Base-by-base conservation (phyloP, 2,797 vertebrate genomes). In the Neosalanx taihuensis region DNA sequence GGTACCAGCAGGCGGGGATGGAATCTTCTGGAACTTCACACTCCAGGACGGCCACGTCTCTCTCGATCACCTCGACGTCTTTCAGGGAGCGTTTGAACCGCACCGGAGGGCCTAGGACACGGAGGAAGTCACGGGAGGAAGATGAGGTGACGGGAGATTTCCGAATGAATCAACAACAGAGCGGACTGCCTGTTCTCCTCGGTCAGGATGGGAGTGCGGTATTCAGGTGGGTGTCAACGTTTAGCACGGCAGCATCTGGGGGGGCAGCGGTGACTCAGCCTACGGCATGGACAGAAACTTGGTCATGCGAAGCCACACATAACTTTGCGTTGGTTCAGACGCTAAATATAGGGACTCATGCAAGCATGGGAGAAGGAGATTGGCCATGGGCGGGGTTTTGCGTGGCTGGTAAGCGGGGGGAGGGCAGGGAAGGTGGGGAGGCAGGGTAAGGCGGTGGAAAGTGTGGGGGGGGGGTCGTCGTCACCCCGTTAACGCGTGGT, bases 1-100 rank as follows among this genome's bases (percentile, higher is more conserved):
- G 90, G 87, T 95, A 99, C 97, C 97, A 99, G 53, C 94, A 75
- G 0, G 94, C 92, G 23, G 93, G 92, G 35, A 96, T 87, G 5
- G 93, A 92, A 70, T 95, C 94, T 53, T 96, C 89, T 0, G 97
- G 96, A 0, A 99, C 95, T 64, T 97, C 95, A 57, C 97, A 99
- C 84, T 99, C 97, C 75, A 99, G 84, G 75, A 99, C 92, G 0
- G 93, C 97, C 0, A 94, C 89, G 17, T 95, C 94, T 0, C 91
- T 83, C 76, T 99, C 97, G 0, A 79, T 88, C 71, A 95, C 96
- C 74, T 97, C 96, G 17, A 95, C 84, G 0, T 99, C 96, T 56
- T 87, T 90, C 71, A 99, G 81, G 0, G 94, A 92, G 58, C 86
- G 85, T 23, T 91, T 92, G 89, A 99, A 99, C 26, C 82, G 89